A percentile compares a stretch with the other conserved stretches of the same genome.
Conservation (phyloP, 2,888 invertebrate species). For the Amblyjoppa fuscipennis region DNA sequence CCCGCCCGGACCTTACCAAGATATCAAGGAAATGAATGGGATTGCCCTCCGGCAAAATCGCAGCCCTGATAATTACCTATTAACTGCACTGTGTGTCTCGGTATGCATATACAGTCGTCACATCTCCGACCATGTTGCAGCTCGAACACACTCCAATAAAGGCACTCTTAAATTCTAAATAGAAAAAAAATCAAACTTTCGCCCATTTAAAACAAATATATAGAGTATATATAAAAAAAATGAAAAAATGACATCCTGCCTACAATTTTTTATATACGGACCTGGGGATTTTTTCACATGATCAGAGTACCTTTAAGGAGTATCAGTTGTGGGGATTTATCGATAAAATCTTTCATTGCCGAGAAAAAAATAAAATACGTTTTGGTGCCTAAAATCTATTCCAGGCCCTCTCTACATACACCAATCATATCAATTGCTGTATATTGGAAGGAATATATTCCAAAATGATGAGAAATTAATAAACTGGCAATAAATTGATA, state of each 20-base stretch:
- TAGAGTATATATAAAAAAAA: neutral
- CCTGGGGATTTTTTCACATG: too few species aligned
- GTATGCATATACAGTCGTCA: constrained; percentile 56
- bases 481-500: neutral
- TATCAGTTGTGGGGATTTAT: too few species aligned
- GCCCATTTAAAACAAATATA: too few species aligned
- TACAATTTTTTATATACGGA: too few species aligned
- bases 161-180: neutral
- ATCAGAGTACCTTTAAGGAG: too few species aligned
- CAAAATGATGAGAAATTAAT: neutral
- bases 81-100: constrained; percentile 76
- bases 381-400: too few species aligned
- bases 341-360: too few species aligned
- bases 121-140: constrained; percentile 21
- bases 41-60: constrained; percentile 81
- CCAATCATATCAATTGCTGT: too few species aligned
- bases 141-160: constrained; percentile 12
- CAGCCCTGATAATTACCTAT: constrained; percentile 82
- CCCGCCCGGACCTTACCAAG: constrained; percentile 76
- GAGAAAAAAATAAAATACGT: too few species aligned
- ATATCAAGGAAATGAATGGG: constrained; percentile 84
- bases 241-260: too few species aligned
- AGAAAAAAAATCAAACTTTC: neutral
- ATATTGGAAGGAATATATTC: too few species aligned
- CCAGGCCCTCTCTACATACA: too few species aligned